Percentiles rank a stretch among this genome's conserved stretches.
Conservation (phyloP, 2,797 vertebrate genomes). For the Lacerta bilineata region DNA sequence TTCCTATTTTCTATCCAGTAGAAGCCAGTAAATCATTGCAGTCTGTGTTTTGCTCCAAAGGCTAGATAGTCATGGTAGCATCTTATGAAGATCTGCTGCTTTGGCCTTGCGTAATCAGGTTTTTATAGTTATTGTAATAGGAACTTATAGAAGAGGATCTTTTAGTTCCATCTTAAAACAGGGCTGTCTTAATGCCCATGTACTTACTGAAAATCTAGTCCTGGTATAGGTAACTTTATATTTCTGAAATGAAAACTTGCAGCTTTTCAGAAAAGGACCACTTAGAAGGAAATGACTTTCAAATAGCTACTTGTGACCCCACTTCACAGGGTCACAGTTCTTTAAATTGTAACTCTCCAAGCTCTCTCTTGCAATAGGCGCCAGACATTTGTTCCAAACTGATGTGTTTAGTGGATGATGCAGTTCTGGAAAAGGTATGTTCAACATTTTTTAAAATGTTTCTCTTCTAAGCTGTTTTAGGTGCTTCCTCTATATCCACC, state of each 20-base stretch:
- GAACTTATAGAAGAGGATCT: not conserved
- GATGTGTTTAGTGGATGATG: slow-evolving; percentile 81
- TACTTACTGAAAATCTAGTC: not conserved
- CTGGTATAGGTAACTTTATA: rapidly evolving
- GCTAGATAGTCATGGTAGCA: not conserved
- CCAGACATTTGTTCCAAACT: slow-evolving; percentile 84
- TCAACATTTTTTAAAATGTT: slow-evolving; percentile 42
- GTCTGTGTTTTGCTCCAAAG: slow-evolving; percentile 25
- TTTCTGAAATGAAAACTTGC: not conserved
- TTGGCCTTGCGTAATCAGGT: not conserved
- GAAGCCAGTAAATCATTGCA: slow-evolving; percentile 27
- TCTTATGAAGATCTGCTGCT: not conserved
- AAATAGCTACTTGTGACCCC: slow-evolving; percentile 31
- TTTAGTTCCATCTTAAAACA: not conserved
- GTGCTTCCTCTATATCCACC: not conserved
- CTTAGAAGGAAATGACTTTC: slow-evolving; percentile 37
- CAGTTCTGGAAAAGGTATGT: slow-evolving; percentile 81
- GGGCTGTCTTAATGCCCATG: rapidly evolving
- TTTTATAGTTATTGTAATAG: slow-evolving; percentile 7
- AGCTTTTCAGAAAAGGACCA: slow-evolving; percentile 2
- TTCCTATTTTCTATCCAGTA: not conserved
- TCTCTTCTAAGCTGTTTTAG: not conserved
- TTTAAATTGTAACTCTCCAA: slow-evolving; percentile 76
- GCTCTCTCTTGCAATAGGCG: slow-evolving; percentile 81
- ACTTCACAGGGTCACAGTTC: slow-evolving; percentile 14